Percentiles rank a stretch among this genome's conserved stretches.
These are phyloP conservation scores for Candoia aspera DNA, from an alignment of 2,113 vertebrate genomes.

Conservation along the genomic window DNA sequence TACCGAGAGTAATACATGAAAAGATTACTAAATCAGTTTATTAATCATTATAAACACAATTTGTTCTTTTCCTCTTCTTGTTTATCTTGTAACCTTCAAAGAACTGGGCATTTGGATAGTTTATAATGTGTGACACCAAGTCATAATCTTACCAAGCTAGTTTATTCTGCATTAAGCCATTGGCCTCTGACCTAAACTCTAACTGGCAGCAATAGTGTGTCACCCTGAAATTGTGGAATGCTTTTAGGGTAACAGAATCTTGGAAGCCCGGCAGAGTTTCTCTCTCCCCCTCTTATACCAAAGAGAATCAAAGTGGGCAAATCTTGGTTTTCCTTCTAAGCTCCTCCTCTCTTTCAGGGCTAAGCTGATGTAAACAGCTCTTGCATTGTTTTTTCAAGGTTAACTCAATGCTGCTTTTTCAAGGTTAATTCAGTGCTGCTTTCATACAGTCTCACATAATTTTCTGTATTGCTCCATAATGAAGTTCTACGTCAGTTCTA, in stretches of 20 bases:
- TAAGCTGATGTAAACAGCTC: not conserved
- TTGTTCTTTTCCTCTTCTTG: slow-evolving; percentile 51
- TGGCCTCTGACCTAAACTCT: too few relatives aligned
- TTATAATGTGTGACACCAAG: slow-evolving; percentile 7
- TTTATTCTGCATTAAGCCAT: not conserved
- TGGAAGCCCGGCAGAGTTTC: not conserved
- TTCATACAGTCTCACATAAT: not conserved
- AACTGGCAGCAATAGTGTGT: not conserved
- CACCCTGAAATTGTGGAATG: not conserved
- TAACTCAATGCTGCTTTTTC: not conserved
- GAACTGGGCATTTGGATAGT: slow-evolving; percentile 46
- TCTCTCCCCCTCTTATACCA: not conserved
- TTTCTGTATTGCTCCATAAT: not conserved
- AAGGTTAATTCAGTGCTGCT: not conserved
- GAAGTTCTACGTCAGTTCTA: not conserved
- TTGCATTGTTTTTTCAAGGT: not conserved
- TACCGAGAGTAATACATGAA: slow-evolving; percentile 59
- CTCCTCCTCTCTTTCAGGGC: not conserved
- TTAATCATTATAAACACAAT: slow-evolving; percentile 58
- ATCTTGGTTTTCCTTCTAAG: not conserved
- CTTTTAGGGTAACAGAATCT: not conserved
- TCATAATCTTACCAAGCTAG: not conserved
- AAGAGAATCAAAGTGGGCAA: not conserved
- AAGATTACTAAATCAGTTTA: slow-evolving; percentile 55
- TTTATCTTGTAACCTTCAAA: slow-evolving; percentile 49